These are phyloP conservation scores for Pseudorhombus dupliciocellatus DNA, from an alignment of 2,113 vertebrate species.

Conservation along the genomic window DNA sequence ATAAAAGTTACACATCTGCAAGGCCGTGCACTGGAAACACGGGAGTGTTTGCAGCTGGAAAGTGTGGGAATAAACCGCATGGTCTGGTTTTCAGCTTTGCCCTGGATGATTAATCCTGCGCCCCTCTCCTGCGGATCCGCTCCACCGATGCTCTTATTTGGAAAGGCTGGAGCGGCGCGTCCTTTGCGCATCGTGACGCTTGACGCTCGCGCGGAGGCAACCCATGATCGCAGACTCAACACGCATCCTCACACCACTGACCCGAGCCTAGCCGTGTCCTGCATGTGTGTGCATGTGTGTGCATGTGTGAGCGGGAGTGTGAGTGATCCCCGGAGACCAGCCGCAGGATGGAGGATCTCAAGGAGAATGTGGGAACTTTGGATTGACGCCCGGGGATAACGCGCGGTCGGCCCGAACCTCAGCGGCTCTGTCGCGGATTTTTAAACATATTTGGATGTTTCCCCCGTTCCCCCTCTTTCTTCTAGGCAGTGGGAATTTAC, in stretches of 20 bases:
- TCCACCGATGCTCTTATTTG: conserved; percentile 34
- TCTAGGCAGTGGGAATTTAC: conserved; percentile 66
- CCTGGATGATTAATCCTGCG: accelerated
- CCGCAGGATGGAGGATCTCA: conserved; percentile 81
- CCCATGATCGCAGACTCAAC: conserved; percentile 78
- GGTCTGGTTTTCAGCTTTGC: not conserved
- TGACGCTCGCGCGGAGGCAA: conserved; percentile 66
- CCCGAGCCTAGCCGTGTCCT: conserved; percentile 72
- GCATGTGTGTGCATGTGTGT: conserved; percentile 73
- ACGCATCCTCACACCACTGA: conserved; percentile 77
- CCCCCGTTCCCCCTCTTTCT: conserved; percentile 55
- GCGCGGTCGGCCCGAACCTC: conserved; percentile 71
- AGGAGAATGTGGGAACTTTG: conserved; percentile 81
- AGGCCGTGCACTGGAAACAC: accelerated
- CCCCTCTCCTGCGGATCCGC: no score
- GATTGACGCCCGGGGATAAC: conserved; percentile 81
- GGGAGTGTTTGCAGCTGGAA: accelerated
- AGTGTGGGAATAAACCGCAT: accelerated
- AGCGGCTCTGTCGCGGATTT: conserved; percentile 68
- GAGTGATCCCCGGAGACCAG: conserved; percentile 74
- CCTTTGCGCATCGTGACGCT: conserved; percentile 12
- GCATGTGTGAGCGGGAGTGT: conserved; percentile 73
- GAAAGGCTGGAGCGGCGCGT: conserved; percentile 2
- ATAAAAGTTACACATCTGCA: conserved; percentile 25
- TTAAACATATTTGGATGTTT: conserved; percentile 67